Evolutionary conservation across 2,888 invertebrate genomes (phyloP).

Genomic region (Allolobophora icterica): DNA sequence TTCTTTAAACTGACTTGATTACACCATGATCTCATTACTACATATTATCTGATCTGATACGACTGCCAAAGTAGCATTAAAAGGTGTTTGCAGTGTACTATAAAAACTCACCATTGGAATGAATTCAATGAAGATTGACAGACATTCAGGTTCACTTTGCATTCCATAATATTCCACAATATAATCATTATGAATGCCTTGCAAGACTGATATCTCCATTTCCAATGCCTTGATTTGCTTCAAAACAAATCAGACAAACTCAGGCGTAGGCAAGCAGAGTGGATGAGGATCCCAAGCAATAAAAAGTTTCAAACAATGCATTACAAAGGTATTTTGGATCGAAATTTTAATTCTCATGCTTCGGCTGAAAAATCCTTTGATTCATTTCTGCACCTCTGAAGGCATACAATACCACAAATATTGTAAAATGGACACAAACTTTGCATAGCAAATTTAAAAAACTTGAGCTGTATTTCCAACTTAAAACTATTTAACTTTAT

Average conservation of each 20-base stretch:
- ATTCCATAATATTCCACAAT: conserved; percentile 67
- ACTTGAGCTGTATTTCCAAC: not conserved
- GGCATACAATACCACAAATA: too few species aligned
- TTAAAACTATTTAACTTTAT: too few species aligned
- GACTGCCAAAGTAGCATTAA: not conserved
- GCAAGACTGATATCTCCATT: conserved; percentile 65
- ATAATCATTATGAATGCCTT: conserved; percentile 63
- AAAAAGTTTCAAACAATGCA: not conserved
- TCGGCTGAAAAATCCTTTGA: not conserved
- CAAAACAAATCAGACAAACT: conserved; percentile 29
- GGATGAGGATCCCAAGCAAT: too few species aligned
- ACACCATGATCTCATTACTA: not conserved
- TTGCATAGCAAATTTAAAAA: not conserved
- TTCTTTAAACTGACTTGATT: not conserved
- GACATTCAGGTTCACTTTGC: conserved; percentile 54
- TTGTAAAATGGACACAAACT: not conserved
- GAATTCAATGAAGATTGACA: conserved; percentile 68
- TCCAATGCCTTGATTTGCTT: conserved; percentile 65
- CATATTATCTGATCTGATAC: not conserved
- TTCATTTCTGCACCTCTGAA: not conserved
- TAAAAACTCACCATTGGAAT: conserved; percentile 65
- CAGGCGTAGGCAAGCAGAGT: not conserved
- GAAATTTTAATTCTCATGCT: not conserved
- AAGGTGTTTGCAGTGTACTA: not conserved
- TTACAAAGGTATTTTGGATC: not conserved